Percentiles rank a stretch among this genome's conserved stretches.
phyloP scores from a whole-genome alignment of 2,797 vertebrate genomes.

The Galaxias olidus region DNA sequence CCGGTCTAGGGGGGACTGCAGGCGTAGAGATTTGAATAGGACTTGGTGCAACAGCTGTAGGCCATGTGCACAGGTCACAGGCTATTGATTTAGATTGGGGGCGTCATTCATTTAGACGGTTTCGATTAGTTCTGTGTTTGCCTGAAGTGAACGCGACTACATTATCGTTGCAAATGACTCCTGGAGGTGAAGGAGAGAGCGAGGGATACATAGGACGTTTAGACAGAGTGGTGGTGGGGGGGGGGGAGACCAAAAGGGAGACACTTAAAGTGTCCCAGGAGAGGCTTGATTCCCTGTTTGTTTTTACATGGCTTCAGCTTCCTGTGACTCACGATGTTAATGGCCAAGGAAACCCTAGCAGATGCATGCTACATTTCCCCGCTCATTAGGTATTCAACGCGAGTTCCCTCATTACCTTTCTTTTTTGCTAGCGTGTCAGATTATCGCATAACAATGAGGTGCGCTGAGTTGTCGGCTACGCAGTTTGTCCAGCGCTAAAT shows the following conservation, averaged over 20 bases:
- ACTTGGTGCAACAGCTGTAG: slow-evolving; percentile 25
- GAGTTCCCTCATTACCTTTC: too few species aligned
- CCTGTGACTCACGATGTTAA: too few species aligned
- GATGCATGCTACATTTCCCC: too few species aligned
- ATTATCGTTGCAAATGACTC: slow-evolving; percentile 33
- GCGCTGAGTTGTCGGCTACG: too few species aligned
- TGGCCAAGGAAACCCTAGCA: too few species aligned
- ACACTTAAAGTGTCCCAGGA: background rate
- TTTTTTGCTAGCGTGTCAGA: too few species aligned
- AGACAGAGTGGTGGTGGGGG: background rate
- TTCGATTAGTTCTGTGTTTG: background rate
- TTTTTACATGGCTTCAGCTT: background rate
- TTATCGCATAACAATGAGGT: too few species aligned
- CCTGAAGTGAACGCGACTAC: slow-evolving; percentile 31
- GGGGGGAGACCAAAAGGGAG: background rate
- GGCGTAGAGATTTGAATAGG: slow-evolving; percentile 13
- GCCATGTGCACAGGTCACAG: slow-evolving; percentile 11
- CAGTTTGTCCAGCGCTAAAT: too few species aligned
- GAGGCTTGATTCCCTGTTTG: background rate
- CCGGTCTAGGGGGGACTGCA: background rate
- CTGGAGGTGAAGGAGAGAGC: slow-evolving; percentile 25
- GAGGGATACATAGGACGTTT: slow-evolving; percentile 9
- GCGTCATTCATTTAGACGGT: slow-evolving; percentile 36
- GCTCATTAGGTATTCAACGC: too few species aligned
- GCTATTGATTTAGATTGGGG: slow-evolving; percentile 40